phyloP scores from a whole-genome alignment of 2,113 vertebrate species.

The Otocyon megalotis region DNA sequence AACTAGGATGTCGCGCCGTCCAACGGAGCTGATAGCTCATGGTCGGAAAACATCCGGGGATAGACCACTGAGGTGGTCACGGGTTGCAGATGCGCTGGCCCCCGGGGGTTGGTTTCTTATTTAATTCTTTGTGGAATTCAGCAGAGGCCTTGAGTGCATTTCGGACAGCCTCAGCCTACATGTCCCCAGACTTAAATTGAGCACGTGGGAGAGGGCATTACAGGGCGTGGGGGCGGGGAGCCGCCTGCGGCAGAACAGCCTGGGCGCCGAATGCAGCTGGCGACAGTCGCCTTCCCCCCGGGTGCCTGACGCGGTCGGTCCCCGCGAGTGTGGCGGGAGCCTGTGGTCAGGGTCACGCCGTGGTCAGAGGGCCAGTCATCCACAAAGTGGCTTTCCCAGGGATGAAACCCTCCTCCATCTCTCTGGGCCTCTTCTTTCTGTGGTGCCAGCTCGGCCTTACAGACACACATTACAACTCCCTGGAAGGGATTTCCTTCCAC shows the following conservation, averaged over 20 bases:
- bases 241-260: background rate
- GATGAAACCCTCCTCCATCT: background rate
- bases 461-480: background rate
- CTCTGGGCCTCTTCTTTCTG: background rate
- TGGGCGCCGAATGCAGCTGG: background rate
- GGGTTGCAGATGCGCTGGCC: slow-evolving; percentile 45
- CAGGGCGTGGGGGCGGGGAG: background rate
- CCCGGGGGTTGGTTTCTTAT: slow-evolving; percentile 66
- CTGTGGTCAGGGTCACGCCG: background rate
- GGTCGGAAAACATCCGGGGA: background rate
- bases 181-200: slow-evolving; percentile 71
- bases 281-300: background rate
- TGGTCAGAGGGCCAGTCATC: background rate
- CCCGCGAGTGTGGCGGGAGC: background rate
- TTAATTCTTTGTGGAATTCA: slow-evolving; percentile 79
- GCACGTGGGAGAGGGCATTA: background rate
- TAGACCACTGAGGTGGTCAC: background rate
- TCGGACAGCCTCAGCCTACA: slow-evolving; percentile 47
- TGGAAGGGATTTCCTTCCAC: slow-evolving; percentile 4
- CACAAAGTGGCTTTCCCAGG: background rate
- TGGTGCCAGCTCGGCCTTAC: accelerated
- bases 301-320: background rate
- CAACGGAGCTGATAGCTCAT: slow-evolving; percentile 70
- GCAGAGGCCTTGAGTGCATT: slow-evolving; percentile 58
- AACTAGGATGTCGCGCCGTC: slow-evolving; percentile 25